phyloP scores from a whole-genome alignment of 2,888 invertebrate genomes.

The Pegoplata infirma region DNA sequence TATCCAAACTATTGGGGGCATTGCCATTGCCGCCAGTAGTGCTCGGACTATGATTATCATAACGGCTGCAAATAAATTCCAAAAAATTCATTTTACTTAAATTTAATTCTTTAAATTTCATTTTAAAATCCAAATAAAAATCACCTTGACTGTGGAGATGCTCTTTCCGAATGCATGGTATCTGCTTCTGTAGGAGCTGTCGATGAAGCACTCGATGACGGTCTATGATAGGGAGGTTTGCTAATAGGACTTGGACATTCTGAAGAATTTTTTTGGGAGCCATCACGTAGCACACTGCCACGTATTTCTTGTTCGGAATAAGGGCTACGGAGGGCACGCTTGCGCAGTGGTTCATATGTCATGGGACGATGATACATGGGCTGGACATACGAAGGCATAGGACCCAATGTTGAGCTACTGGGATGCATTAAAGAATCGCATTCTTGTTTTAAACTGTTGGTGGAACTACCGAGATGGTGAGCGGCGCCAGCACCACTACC shows the following conservation, averaged over 20 bases:
- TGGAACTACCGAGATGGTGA: conserved; percentile 70
- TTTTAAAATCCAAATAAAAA: conserved; percentile 8
- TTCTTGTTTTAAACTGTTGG: conserved; percentile 77
- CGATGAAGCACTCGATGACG: conserved; percentile 78
- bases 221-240: conserved; percentile 76
- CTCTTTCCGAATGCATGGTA: conserved; percentile 78
- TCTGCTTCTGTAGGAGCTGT: conserved; percentile 78
- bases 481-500: conserved; percentile 70
- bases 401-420: conserved; percentile 73
- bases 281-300: conserved; percentile 84
- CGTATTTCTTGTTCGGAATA: conserved; percentile 79
- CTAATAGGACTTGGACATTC: conserved; percentile 79
- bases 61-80: conserved; percentile 70
- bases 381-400: conserved; percentile 76
- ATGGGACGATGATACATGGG: conserved; percentile 78
- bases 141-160: conserved; percentile 78
- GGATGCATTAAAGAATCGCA: conserved; percentile 78
- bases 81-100: conserved; percentile 28
- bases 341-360: conserved; percentile 79
- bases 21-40: conserved; percentile 76
- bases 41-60: conserved; percentile 78
- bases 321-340: conserved; percentile 81
- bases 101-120: conserved; percentile 32
- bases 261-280: conserved; percentile 76
- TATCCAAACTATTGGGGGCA: conserved; percentile 69